A percentile compares a stretch with the other conserved stretches of the same genome.
These are phyloP conservation scores for Tympanoctomys barrerae DNA, from an alignment of 2,797 vertebrate genomes.

Conservation along the genomic window DNA sequence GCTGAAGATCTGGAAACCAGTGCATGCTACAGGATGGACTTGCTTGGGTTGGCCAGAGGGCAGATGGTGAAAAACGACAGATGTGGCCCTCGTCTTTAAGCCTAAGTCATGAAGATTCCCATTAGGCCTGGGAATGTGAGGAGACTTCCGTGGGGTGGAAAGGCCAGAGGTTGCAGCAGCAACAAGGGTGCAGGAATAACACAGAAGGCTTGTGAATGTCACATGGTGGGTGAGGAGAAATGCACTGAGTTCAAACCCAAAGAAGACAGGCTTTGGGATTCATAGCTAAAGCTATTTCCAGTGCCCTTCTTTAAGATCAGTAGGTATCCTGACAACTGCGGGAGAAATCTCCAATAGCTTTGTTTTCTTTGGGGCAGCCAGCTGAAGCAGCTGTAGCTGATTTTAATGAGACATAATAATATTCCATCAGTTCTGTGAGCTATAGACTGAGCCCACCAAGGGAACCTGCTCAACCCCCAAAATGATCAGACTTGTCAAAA, in stretches of 20 bases:
- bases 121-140: not conserved
- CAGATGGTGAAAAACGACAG: not conserved
- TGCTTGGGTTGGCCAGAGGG: too few species aligned
- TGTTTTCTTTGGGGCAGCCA: conserved; percentile 69
- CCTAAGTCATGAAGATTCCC: not conserved
- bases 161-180: not conserved
- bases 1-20: too few species aligned
- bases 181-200: not conserved
- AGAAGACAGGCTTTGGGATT: not conserved
- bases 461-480: conserved; percentile 79
- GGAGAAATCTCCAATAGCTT: not conserved
- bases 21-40: too few species aligned
- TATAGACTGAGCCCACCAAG: conserved; percentile 80
- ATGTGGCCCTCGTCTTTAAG: not conserved
- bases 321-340: not conserved
- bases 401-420: conserved; percentile 85
- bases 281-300: not conserved
- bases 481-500: conserved; percentile 79
- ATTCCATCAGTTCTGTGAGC: conserved; percentile 80
- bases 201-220: not conserved
- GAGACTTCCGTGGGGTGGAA: not conserved
- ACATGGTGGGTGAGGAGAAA: not conserved
- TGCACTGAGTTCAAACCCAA: not conserved
- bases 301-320: not conserved
- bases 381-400: not conserved